Base-by-base conservation (phyloP, 1,140 invertebrate species). In the Ceratina australensis region DNA sequence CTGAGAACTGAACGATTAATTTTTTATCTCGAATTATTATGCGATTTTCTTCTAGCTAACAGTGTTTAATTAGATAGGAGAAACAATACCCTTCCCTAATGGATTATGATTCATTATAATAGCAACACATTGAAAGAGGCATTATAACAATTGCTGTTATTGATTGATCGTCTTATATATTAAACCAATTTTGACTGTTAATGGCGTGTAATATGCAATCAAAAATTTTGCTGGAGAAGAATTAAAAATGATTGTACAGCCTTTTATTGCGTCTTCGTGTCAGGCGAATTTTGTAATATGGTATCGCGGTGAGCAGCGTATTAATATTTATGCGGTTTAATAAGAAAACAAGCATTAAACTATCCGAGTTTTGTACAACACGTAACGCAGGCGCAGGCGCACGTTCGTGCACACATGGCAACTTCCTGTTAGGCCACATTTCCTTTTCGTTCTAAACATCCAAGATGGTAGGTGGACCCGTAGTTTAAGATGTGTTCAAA, bases 391-490 rank as follows among this genome's bases (percentile, higher is more conserved):
- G 78, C 86, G 79, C 80, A 85, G 64, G 80, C 75, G 83, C 60
- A 5, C 5, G 33, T 33, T 33, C 33, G 33, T 33, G 33, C n/a
- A n/a, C n/a, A 15, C 52, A 56, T 66, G 65, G 63, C 64, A 50
- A 57, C 22, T 86, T 83, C 84, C 81, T 78, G 72, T 79, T 24
- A 8, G 8, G 2, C 1, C 33, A 50, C 42, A 16, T 54, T 74
- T 77, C 72, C 67, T 71, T 80, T 88, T 84, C 83, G 68, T 79
- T 83, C 74, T 52, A 85, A 79, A 79, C 76, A 79, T 84, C 68
- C 84, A 90, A 87, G 82, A 90, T 90, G 89, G 89, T 90, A 88
- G 80, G 89, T 88, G n/a, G 60, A 81, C 20, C 47, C 60, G 56
- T 26, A 52, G 60, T 81, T 77, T 5, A 26, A 52, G 59, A 24